phyloP scores from a whole-genome alignment of 2,113 vertebrate genomes.

The Oreochromis spilurus region DNA sequence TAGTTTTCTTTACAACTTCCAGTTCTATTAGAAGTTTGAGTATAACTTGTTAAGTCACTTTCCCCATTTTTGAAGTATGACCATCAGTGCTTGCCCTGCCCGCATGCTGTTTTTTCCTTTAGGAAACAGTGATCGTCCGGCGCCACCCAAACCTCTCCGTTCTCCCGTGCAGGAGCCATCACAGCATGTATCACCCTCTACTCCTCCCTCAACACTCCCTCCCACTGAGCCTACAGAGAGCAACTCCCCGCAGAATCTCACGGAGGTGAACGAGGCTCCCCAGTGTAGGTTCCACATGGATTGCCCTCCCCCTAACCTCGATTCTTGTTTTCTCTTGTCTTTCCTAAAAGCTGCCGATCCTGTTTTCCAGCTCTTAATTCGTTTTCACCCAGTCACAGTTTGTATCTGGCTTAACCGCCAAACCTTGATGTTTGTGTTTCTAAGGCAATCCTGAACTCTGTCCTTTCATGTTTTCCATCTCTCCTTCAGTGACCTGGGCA shows the following conservation, averaged over 20 bases:
- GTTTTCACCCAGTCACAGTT: background rate
- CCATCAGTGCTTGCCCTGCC: background rate
- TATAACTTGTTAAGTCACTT: background rate
- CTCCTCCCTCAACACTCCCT: background rate
- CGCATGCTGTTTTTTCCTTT: slow-evolving; percentile 8
- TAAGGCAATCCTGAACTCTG: background rate
- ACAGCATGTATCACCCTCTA: background rate
- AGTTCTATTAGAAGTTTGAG: background rate
- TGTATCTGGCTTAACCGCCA: background rate
- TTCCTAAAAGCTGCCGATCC: slow-evolving; percentile 1
- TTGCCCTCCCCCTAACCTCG: background rate
- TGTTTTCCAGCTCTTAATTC: background rate
- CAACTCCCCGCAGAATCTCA: background rate
- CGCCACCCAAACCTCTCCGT: slow-evolving; percentile 41
- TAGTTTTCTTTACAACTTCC: background rate
- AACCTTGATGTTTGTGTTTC: background rate
- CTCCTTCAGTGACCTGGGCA: background rate
- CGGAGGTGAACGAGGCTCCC: slow-evolving; percentile 26
- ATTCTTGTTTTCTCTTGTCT: background rate
- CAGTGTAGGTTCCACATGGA: slow-evolving; percentile 53
- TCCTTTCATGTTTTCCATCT: background rate
- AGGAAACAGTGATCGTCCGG: slow-evolving; percentile 19
- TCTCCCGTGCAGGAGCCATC: background rate
- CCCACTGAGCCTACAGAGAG: slow-evolving; percentile 15
- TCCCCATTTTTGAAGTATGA: background rate